These are phyloP conservation scores for Dryadula phaetusa DNA, from an alignment of 2,888 invertebrate genomes.

Conservation along the genomic window DNA sequence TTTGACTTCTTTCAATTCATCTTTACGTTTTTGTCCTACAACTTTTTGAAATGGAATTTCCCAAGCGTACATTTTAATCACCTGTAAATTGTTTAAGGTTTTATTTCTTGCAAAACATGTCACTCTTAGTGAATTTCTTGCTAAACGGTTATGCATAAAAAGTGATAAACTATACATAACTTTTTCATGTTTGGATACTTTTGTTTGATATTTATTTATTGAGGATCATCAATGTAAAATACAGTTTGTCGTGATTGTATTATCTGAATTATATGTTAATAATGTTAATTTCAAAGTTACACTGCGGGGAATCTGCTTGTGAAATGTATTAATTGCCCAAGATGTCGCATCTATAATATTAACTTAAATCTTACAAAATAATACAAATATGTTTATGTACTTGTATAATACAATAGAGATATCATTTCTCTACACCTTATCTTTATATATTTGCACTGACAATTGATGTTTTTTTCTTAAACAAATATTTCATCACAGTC, in stretches of 20 bases:
- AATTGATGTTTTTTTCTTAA: background rate
- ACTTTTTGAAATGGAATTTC: constrained; percentile 94
- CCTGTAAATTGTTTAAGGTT: constrained; percentile 71
- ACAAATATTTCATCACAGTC: background rate
- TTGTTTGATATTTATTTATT: background rate
- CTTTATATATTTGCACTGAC: constrained; percentile 31
- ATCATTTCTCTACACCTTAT: constrained; percentile 24
- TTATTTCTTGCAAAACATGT: background rate
- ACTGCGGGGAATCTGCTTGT: no score
- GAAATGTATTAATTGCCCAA: background rate
- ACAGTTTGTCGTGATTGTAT: no score
- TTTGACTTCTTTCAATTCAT: constrained; percentile 81
- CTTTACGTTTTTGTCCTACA: constrained; percentile 88
- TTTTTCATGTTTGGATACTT: background rate
- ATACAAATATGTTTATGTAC: background rate
- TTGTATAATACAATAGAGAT: constrained; percentile 2
- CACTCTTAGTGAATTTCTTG: background rate
- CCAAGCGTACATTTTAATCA: constrained; percentile 99
- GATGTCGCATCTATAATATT: background rate
- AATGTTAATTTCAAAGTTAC: no score
- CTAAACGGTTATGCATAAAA: background rate
- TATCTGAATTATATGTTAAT: no score
- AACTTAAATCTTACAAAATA: background rate
- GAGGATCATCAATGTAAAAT: no score
- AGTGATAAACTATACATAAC: no score